Evolutionary conservation across 1,140 invertebrate genomes (phyloP), one percentile per base, ranked within the genome.

Genomic region (Anastatus disparis): DNA sequence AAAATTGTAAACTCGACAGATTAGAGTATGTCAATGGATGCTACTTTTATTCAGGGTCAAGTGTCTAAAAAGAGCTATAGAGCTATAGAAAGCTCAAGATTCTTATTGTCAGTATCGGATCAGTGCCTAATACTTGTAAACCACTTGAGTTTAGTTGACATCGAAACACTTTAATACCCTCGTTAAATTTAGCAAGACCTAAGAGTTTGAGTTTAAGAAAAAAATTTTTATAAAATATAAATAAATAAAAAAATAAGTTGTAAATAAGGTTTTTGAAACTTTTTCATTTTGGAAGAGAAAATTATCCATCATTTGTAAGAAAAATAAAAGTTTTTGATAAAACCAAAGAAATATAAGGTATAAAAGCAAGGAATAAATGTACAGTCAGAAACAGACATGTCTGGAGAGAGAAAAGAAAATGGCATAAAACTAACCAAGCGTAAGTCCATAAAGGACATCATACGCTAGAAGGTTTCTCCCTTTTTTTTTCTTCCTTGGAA

Each of bases 131-230:
- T 76, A 74, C 62, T 75, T 71, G 73, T 76, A 80, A 78, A 77
- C 74, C 74, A 73, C 74, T 66, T 67, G 72, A 68, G 68, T 67
- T 52, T 61, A 63, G 67, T 72, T n/a, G 73, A 71, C 72, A 70
- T 76, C 62, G 72, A 77, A 81, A 79, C 75, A 74, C 74, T 79
- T 82, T 77, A 79, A 81, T 78, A 69, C 56, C 9, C 74, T 81
- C 77, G 72, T 80, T 82, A 78, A 82, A 78, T 71, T 76, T n/a
- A 67, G 62, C 70, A 9, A 3, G 42, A 13, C 42, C 6, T 44
- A 44, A n/a, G 42, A 44, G 42, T 35, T 6, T 15, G 6, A 20
- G 46, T 4, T 50, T 2, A n/a, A 12, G 42, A 15, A 44, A 24
- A 8, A 50, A 24, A 24, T n/a, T n/a, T n/a, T n/a, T n/a, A n/a